A percentile compares a stretch with the other conserved stretches of the same genome.
phyloP scores from a whole-genome alignment of 1,140 invertebrate species.

The Hycleus cichorii region DNA sequence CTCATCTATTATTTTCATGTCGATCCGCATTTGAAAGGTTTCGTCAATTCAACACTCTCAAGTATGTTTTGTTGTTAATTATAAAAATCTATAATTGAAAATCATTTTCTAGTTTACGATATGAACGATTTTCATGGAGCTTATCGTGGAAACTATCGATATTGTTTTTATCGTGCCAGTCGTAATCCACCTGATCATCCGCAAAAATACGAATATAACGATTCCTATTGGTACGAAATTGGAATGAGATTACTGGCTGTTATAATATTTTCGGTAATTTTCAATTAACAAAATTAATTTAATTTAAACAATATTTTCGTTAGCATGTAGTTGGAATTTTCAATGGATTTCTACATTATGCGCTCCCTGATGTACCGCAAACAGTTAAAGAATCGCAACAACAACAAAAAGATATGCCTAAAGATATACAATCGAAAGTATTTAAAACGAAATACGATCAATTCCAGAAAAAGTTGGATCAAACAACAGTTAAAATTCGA shows the following conservation, averaged over 20 bases:
- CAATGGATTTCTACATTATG: neutral
- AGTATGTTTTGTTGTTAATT: neutral
- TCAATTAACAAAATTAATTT: neutral
- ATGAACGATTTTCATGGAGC: neutral
- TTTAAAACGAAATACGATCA: neutral
- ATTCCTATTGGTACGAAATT: neutral
- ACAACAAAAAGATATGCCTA: neutral
- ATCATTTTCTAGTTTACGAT: conserved; percentile 1
- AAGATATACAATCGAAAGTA: neutral
- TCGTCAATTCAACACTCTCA: conserved; percentile 1
- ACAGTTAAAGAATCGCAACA: conserved; percentile 1
- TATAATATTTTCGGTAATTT: conserved; percentile 6
- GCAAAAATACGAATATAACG: neutral
- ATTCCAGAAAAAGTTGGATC: neutral
- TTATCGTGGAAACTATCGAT: no score
- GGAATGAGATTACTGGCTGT: conserved; percentile 1
- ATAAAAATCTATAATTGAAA: neutral
- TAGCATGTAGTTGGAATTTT: conserved; percentile 2
- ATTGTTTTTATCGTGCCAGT: conserved; percentile 2
- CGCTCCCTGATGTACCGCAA: conserved; percentile 2
- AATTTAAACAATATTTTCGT: neutral
- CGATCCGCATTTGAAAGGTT: neutral
- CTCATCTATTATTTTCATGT: neutral
- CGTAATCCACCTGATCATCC: conserved; percentile 12
- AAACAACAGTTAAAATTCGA: neutral